Evolutionary conservation across 2,113 vertebrate species (phyloP).

Genomic region (Megaptera novaeangliae): DNA sequence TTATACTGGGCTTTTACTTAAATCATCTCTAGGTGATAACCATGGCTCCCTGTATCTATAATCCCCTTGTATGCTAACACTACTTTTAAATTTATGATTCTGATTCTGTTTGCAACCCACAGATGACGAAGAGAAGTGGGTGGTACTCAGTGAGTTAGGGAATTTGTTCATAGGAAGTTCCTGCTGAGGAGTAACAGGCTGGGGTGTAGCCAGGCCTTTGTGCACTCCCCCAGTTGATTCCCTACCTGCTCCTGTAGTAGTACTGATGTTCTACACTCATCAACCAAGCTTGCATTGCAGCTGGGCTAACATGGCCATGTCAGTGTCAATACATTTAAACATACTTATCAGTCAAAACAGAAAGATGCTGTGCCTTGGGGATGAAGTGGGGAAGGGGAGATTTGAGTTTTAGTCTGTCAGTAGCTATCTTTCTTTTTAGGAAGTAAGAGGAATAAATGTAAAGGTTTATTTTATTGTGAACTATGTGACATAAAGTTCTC

Average conservation of each 20-base stretch:
- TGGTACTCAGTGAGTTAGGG: neutral
- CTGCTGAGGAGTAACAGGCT: neutral
- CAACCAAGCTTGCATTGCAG: slow-evolving; percentile 62
- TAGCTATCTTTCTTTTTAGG: neutral
- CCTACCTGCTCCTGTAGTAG: slow-evolving; percentile 83
- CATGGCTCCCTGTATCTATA: neutral
- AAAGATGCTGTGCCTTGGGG: neutral
- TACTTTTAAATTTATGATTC: neutral
- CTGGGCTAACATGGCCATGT: slow-evolving; percentile 84
- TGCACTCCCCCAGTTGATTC: fast-evolving
- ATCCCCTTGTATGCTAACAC: fast-evolving
- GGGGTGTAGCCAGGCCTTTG: neutral
- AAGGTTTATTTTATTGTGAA: slow-evolving; percentile 34
- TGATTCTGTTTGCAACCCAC: neutral
- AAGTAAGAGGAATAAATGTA: neutral
- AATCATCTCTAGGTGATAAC: neutral
- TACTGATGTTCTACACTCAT: slow-evolving; percentile 75
- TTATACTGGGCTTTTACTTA: neutral
- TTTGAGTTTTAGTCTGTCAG: neutral
- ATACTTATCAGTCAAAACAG: neutral
- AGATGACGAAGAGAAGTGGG: no score
- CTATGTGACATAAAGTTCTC: neutral
- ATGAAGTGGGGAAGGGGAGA: neutral
- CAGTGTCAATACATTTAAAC: neutral
- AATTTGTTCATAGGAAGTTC: neutral